Evolutionary conservation across 2,888 invertebrate species (phyloP).

Genomic region (Eumacrocentrus americanus): DNA sequence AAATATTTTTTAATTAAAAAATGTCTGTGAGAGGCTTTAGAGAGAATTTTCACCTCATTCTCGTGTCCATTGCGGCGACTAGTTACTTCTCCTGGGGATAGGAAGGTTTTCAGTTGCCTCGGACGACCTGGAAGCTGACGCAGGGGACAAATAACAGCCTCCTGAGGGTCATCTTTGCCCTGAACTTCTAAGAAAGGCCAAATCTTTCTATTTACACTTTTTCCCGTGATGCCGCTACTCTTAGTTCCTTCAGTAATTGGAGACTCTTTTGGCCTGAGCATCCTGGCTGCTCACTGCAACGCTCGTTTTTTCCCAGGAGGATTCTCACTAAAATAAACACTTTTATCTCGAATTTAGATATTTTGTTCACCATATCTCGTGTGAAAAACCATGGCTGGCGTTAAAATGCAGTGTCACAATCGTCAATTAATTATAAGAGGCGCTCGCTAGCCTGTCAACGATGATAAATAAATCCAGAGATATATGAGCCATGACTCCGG

Average conservation of each 20-base stretch:
- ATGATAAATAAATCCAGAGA: neutral
- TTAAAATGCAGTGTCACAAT: neutral
- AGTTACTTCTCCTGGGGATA: slow-evolving; percentile 11
- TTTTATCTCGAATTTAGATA: neutral
- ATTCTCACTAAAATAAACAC: neutral
- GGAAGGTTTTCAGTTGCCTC: slow-evolving; percentile 24
- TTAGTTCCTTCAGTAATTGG: neutral
- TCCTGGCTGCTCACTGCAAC: slow-evolving; percentile 14
- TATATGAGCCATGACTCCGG: neutral
- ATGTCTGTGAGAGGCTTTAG: neutral
- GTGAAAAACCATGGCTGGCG: neutral
- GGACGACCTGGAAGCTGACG: slow-evolving; percentile 18
- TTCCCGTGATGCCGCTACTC: slow-evolving; percentile 16
- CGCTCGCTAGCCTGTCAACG: neutral
- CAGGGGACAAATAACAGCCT: neutral
- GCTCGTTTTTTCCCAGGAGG: neutral
- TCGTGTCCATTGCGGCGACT: slow-evolving; percentile 17
- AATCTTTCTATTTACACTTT: slow-evolving; percentile 25
- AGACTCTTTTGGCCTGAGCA: slow-evolving; percentile 22
- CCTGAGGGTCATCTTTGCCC: slow-evolving; percentile 22
- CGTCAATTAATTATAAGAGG: slow-evolving; percentile 1
- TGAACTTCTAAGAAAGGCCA: slow-evolving; percentile 32
- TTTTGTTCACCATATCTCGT: too few relatives aligned
- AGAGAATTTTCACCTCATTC: slow-evolving; percentile 17
- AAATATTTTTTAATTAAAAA: slow-evolving; percentile 2